Conservation (phyloP, 1,140 invertebrate genomes). For the Psilanteris sp. region DNA sequence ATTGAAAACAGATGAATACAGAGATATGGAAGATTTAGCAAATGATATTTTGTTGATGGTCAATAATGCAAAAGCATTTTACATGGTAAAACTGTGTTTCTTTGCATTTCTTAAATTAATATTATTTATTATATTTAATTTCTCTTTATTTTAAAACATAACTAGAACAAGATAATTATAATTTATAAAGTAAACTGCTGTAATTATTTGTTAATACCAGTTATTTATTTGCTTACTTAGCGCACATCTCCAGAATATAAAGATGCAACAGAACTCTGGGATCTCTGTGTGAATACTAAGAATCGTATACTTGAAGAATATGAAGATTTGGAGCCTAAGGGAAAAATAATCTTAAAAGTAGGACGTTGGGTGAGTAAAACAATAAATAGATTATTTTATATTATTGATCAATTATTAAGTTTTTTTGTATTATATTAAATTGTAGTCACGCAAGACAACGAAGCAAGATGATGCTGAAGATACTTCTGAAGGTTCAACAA, state of each 20-base stretch:
- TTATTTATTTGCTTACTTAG: constrained; percentile 73
- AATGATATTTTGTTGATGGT: constrained; percentile 92
- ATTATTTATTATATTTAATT: too few species aligned
- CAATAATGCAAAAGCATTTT: constrained; percentile 95
- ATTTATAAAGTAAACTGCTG: too few species aligned
- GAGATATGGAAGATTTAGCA: constrained; percentile 92
- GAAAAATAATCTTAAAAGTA: constrained; percentile 82
- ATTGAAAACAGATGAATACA: constrained; percentile 96
- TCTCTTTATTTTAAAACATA: too few species aligned
- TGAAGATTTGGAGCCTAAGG: constrained; percentile 80
- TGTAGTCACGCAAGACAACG: constrained; percentile 76
- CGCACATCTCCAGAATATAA: constrained; percentile 91
- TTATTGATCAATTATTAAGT: too few species aligned
- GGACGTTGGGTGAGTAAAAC: constrained; percentile 80
- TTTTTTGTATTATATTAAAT: constrained; percentile 4
- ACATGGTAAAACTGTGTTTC: constrained; percentile 83
- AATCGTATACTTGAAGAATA: constrained; percentile 79
- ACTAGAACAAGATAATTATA: too few species aligned
- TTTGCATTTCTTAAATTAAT: too few species aligned
- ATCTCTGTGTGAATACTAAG: constrained; percentile 84
- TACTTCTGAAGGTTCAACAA: constrained; percentile 86
- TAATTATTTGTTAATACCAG: neutral
- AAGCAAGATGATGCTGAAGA: constrained; percentile 82
- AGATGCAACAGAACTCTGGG: constrained; percentile 95
- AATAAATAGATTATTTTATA: constrained; percentile 6